Base-by-base conservation (phyloP, 2,888 invertebrate species). In the Limulus polyphemus region DNA sequence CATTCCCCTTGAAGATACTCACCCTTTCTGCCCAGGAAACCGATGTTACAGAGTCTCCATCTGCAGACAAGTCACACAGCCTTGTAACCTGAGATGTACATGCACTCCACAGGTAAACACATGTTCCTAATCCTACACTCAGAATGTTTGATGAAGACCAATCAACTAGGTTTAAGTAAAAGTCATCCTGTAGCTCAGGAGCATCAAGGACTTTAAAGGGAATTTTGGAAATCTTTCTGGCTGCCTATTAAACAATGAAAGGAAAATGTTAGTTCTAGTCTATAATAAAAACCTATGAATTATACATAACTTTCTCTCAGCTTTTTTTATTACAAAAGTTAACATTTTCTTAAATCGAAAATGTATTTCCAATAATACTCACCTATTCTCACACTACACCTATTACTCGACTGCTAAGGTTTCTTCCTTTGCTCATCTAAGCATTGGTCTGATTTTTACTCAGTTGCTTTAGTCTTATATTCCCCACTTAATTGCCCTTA, bases 141-240 rank as follows among this genome's bases (percentile, higher is more conserved):
- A 99, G 84, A 49, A 99, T 93, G 78, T 99, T 99, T 78, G 94
- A 94, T 59, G 95, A 91, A 9, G 97, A 97, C 99, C 99, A 99
- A 77, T 99, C 99, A 49, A 99, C 98, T 67, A 99, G 83, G 79
- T 99, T 99, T 70, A 99, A 79, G 77, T 97, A 97, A 81, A 99
- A 99, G 79, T 99, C 99, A 78, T 99, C 99, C 79, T 98, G 93
- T 62, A 97, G 79, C 77, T 97, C 95, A 5, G 95, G 95, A 3
- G 95, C 95, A 75, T 97, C 95, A 57, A 97, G 80, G 49, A 95
- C 88, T 80, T 99, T 99, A 79, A 97, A 99, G 2, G 99, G 99
- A 76, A 98, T 95, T 76, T 97, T 85, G 2, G 97, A 94, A 71
- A 99, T 99, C 80, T 99, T 99, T 68, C 99, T 80, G 1, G 94